phyloP scores from a whole-genome alignment of 1,140 invertebrate genomes.

The Papilio glaucus region DNA sequence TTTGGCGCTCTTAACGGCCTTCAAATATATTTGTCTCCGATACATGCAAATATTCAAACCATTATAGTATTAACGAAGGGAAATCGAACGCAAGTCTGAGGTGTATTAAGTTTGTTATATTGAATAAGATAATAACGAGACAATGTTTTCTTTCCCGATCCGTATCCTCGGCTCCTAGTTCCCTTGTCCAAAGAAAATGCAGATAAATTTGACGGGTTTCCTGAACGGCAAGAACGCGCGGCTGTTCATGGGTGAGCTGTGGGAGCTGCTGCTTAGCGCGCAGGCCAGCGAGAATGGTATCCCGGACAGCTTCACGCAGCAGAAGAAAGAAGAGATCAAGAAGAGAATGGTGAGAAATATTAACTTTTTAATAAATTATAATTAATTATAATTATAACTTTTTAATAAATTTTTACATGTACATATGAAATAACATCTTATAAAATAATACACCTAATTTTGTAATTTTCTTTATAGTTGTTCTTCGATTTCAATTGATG shows the following conservation, averaged over 20 bases:
- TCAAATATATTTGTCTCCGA: conserved; percentile 47
- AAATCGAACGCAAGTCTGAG: neutral
- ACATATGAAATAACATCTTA: no score
- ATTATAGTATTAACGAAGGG: conserved; percentile 34
- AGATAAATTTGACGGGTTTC: conserved; percentile 99
- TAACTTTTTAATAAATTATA: no score
- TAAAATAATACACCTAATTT: no score
- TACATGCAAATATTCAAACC: conserved; percentile 35
- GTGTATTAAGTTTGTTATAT: conserved; percentile 3
- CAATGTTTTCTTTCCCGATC: conserved; percentile 78
- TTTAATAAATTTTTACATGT: no score
- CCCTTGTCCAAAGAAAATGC: conserved; percentile 99
- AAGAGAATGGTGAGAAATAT: conserved; percentile 85
- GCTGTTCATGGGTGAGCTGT: conserved; percentile 98
- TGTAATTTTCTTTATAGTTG: no score
- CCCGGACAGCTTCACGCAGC: conserved; percentile 95
- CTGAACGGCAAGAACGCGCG: conserved; percentile 98
- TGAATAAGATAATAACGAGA: conserved; percentile 50
- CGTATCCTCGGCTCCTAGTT: conserved; percentile 84
- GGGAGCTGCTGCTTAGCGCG: conserved; percentile 97
- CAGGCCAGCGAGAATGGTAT: conserved; percentile 97
- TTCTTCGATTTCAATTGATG: no score
- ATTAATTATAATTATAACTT: no score
- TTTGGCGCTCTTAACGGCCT: conserved; percentile 65
- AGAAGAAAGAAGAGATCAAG: conserved; percentile 98